A percentile compares a stretch with the other conserved stretches of the same genome.
phyloP scores from a whole-genome alignment of 2,797 vertebrate species.

The Poeciliopsis turneri region DNA sequence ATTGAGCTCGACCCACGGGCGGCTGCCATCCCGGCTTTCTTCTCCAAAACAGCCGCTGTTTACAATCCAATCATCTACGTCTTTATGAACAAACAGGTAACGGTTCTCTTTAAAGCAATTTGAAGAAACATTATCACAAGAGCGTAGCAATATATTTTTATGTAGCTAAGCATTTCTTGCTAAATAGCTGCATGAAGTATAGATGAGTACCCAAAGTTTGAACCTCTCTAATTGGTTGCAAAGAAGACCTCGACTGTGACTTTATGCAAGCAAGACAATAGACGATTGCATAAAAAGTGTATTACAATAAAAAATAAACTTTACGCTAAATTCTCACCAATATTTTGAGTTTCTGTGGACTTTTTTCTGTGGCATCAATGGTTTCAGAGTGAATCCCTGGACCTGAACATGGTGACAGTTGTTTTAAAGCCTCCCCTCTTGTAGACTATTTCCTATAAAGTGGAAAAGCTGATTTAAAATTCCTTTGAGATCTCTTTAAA shows the following conservation, averaged over 20 bases:
- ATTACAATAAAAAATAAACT: too few species aligned
- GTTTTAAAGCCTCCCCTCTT: not conserved
- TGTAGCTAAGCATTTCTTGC: not conserved
- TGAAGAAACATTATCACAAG: not conserved
- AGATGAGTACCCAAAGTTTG: slow-evolving; percentile 27
- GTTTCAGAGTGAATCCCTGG: not conserved
- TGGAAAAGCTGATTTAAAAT: not conserved
- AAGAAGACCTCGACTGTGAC: not conserved
- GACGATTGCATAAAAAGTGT: too few species aligned
- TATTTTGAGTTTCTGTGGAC: not conserved
- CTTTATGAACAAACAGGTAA: slow-evolving; percentile 95
- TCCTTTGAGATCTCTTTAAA: not conserved
- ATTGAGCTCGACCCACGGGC: slow-evolving; percentile 86
- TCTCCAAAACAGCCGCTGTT: slow-evolving; percentile 90
- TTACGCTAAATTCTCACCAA: too few species aligned
- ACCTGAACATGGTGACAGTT: not conserved
- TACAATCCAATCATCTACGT: slow-evolving; percentile 94
- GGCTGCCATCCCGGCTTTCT: slow-evolving; percentile 88
- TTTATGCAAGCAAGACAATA: too few species aligned
- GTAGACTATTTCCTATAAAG: not conserved
- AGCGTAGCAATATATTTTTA: not conserved
- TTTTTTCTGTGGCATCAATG: not conserved
- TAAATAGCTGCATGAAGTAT: not conserved
- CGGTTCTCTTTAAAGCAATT: not conserved
- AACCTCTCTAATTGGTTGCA: slow-evolving; percentile 30